Evolutionary conservation across 2,113 vertebrate species (phyloP), one percentile per base, ranked within the genome.

Genomic region (Gallinago media): DNA sequence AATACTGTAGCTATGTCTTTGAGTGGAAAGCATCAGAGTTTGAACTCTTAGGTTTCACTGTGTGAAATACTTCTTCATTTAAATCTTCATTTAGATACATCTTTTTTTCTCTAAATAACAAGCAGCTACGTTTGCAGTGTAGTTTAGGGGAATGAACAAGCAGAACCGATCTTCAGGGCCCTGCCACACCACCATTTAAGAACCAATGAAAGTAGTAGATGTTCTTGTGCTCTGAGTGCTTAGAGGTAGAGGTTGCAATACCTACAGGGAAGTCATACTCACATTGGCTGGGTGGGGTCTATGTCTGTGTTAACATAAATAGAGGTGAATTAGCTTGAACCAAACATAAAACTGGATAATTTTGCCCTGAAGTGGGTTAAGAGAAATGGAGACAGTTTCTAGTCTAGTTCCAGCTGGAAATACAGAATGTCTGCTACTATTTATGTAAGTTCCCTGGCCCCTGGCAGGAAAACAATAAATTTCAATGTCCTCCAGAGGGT

Each of bases 211-310:
- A 7, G 19, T 29, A 13, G 55, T n/a, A 5, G 22, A 18, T 61
- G 19, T 4, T 66, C 2, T 74, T 42, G 3, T 31, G 14, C 18
- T 82, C 36, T 12, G 2, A 25, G 15, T 17, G 3, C 0, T 0
- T 11, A 52, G 16, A 82, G 16, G 31, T 11, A 34, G 20, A 63
- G 6, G 9, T 6, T 63, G 27, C 15, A 38, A 10, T 42, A 67
- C 19, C 1, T 0, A 52, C 29, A 40, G 42, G 0, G 0, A 74
- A 22, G 38, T 75, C 32, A 22, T 11, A 13, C 3, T 34, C 15
- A 19, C 3, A 9, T 25, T 75, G 38, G 8, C 32, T 59, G 8
- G 0, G 0, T 55, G 32, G 40, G 20, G 4, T 58, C 8, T 42
- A 1, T 22, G 12, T 27, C 52, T 75, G 9, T 21, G 7, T 29